Conservation (phyloP, 2,113 vertebrate species). For the Bubo bubo region DNA sequence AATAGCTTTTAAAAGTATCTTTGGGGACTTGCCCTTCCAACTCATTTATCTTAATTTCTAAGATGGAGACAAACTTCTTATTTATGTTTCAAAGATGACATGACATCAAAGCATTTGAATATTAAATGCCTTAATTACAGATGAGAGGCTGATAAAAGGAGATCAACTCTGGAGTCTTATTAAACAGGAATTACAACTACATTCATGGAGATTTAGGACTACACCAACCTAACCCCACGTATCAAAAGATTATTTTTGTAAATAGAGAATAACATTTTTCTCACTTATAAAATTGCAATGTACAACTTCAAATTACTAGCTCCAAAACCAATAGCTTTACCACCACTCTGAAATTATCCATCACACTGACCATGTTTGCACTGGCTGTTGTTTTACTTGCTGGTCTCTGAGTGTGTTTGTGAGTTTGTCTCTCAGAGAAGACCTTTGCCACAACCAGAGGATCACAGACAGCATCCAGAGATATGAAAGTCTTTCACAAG, state of each 20-base stretch:
- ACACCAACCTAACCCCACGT: neutral
- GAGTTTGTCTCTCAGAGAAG: neutral
- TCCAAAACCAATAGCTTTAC: slow-evolving; percentile 30
- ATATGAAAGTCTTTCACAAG: neutral
- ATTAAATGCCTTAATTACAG: slow-evolving; percentile 69
- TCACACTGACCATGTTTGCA: neutral
- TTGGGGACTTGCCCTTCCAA: slow-evolving; percentile 39
- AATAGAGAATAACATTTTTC: slow-evolving; percentile 57
- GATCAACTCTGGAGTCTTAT: slow-evolving; percentile 61
- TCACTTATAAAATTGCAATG: slow-evolving; percentile 11
- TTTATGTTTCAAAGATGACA: slow-evolving; percentile 66
- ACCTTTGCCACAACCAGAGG: neutral
- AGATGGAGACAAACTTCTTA: slow-evolving; percentile 66
- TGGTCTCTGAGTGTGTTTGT: neutral
- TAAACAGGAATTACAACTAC: slow-evolving; percentile 57
- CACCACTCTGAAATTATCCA: slow-evolving; percentile 39
- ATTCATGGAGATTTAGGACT: slow-evolving; percentile 29
- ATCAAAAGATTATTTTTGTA: slow-evolving; percentile 47
- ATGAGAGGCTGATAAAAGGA: slow-evolving; percentile 57
- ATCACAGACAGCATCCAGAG: neutral
- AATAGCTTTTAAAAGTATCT: slow-evolving; percentile 30
- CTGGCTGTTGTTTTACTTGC: neutral
- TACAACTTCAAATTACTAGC: slow-evolving; percentile 49
- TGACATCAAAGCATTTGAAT: slow-evolving; percentile 68
- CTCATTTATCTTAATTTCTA: slow-evolving; percentile 60